Conservation (phyloP, 2,797 vertebrate species). For the Trachurus trachurus region DNA sequence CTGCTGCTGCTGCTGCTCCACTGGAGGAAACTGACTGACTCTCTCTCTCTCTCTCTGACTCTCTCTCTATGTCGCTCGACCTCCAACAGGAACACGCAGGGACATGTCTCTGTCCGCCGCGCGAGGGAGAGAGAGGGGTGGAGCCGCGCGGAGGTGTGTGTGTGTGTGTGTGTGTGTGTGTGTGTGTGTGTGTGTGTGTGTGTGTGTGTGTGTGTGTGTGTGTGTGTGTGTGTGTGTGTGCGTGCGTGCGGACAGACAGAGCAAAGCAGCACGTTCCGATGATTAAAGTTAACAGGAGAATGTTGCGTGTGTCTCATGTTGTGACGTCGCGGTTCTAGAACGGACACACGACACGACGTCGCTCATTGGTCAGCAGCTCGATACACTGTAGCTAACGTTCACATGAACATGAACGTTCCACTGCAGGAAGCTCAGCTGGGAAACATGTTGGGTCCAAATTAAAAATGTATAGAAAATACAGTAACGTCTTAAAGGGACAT, state of each 20-base stretch:
- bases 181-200: slow-evolving; percentile 6
- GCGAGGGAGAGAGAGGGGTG: slow-evolving; percentile 26
- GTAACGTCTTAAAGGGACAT: no score
- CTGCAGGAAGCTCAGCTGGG: no score
- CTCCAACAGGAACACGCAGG: slow-evolving; percentile 87
- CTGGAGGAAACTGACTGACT: slow-evolving; percentile 1
- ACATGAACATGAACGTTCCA: no score
- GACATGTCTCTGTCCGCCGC: slow-evolving; percentile 86
- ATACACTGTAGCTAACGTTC: no score
- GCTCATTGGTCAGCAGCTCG: not conserved
- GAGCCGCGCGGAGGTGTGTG: slow-evolving; percentile 9
- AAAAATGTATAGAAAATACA: no score
- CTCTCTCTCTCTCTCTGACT: slow-evolving; percentile 44
- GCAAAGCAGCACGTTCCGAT: not conserved
- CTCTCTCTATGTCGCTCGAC: slow-evolving; percentile 19
- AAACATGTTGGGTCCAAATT: no score
- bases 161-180: slow-evolving; percentile 7
- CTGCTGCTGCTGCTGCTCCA: not conserved
- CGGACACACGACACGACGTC: not conserved
- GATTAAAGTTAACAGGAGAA: not conserved
- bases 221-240: slow-evolving; percentile 1
- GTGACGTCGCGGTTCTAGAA: not conserved
- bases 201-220: not conserved
- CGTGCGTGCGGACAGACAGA: not conserved
- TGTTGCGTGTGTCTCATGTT: not conserved